Evolutionary conservation across 2,888 invertebrate species (phyloP).

Genomic region (Oscheius sp.): DNA sequence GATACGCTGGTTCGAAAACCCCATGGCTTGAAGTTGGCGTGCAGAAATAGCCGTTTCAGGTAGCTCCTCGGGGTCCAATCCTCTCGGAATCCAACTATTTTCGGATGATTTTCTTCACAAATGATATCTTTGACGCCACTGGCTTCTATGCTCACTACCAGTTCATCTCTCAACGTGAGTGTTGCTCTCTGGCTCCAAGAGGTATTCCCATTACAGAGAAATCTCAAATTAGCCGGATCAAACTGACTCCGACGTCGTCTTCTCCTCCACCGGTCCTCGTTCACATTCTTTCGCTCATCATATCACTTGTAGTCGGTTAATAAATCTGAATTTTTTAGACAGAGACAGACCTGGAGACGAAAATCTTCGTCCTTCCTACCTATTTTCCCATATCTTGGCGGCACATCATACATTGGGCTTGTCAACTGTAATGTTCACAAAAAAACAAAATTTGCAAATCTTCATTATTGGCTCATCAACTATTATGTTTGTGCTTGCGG

Average conservation of each 20-base stretch:
- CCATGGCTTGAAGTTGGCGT: neutral
- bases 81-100: slow-evolving; percentile 80
- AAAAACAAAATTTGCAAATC: no score
- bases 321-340: neutral
- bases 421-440: no score
- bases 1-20: no score
- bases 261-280: slow-evolving; percentile 1
- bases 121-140: slow-evolving; percentile 90
- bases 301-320: neutral
- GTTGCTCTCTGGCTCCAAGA: neutral
- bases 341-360: no score
- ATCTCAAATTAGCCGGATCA: slow-evolving; percentile 60
- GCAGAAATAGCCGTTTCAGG: slow-evolving; percentile 22
- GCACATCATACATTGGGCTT: no score
- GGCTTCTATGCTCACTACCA: slow-evolving; percentile 93
- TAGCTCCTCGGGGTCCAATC: slow-evolving; percentile 53
- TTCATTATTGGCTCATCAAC: no score
- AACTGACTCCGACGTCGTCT: slow-evolving; percentile 44
- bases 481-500: no score
- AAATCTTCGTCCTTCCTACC: no score
- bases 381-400: no score
- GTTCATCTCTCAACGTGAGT: slow-evolving; percentile 77
- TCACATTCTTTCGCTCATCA: slow-evolving; percentile 2
- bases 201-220: slow-evolving; percentile 42
- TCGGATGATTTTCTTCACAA: slow-evolving; percentile 91